Conservation (phyloP, 2,797 vertebrate genomes). For the Danio aesculapii region DNA sequence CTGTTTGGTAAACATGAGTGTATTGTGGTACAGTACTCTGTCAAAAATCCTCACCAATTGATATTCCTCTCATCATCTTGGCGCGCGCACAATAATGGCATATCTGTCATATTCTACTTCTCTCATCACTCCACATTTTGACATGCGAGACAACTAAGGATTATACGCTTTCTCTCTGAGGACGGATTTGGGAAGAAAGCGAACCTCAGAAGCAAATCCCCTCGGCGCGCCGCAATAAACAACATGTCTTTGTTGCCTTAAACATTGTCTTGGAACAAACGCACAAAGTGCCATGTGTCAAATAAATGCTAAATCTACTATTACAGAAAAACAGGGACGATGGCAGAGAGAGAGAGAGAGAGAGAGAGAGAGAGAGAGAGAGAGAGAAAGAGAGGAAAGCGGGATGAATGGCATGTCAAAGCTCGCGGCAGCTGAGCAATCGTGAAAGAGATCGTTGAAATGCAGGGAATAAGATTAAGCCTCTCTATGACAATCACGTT, state of each 20-base stretch:
- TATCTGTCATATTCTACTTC: slow-evolving; percentile 37
- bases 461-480: slow-evolving; percentile 53
- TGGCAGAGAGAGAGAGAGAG: slow-evolving; percentile 9
- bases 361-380: slow-evolving; percentile 24
- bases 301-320: slow-evolving; percentile 51
- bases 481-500: slow-evolving; percentile 52
- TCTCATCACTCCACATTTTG: slow-evolving; percentile 49
- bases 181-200: slow-evolving; percentile 54
- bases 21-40: slow-evolving; percentile 35
- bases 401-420: slow-evolving; percentile 36
- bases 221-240: slow-evolving; percentile 39
- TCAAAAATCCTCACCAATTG: slow-evolving; percentile 45
- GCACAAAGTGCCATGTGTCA: slow-evolving; percentile 46
- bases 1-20: slow-evolving; percentile 41
- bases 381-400: slow-evolving; percentile 31
- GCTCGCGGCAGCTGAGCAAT: slow-evolving; percentile 32
- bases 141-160: slow-evolving; percentile 60
- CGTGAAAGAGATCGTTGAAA: slow-evolving; percentile 45
- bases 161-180: slow-evolving; percentile 47
- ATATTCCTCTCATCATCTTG: slow-evolving; percentile 38
- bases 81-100: slow-evolving; percentile 36
- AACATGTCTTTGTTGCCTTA: slow-evolving; percentile 49
- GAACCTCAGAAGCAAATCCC: slow-evolving; percentile 43
- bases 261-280: slow-evolving; percentile 52
- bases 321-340: slow-evolving; percentile 38